Evolutionary conservation across 2,888 invertebrate genomes (phyloP).

Genomic region (Caenorhabditis angaria): DNA sequence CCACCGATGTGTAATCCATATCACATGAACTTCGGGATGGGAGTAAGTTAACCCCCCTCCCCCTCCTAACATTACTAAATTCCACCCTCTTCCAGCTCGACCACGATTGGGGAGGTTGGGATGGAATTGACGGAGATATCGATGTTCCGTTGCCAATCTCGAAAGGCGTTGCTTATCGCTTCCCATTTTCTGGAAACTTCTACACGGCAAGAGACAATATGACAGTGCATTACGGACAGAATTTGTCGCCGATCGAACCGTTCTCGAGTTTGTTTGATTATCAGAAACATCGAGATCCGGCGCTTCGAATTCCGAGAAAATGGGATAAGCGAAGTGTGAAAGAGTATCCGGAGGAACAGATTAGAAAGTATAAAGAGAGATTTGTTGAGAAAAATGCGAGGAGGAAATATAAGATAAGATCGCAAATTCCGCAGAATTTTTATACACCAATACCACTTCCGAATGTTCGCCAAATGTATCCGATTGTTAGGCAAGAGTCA

Average conservation of each 20-base stretch:
- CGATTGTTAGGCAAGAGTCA: too few relatives aligned
- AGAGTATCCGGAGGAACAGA: too few relatives aligned
- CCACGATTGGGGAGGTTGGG: slow-evolving; percentile 54
- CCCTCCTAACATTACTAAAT: too few relatives aligned
- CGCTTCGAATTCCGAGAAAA: slow-evolving; percentile 29
- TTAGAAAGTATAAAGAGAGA: too few relatives aligned
- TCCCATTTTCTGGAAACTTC: slow-evolving; percentile 63
- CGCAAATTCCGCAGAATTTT: too few relatives aligned
- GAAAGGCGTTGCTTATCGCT: slow-evolving; percentile 61
- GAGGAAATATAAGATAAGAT: too few relatives aligned
- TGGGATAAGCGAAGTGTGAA: slow-evolving; percentile 28
- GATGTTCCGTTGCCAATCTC: slow-evolving; percentile 61
- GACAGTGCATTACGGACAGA: slow-evolving; percentile 62
- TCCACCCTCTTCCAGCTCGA: not conserved
- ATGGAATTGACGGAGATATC: slow-evolving; percentile 64
- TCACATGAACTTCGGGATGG: slow-evolving; percentile 53
- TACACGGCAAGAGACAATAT: slow-evolving; percentile 63
- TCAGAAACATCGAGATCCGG: slow-evolving; percentile 47
- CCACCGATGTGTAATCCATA: too few relatives aligned
- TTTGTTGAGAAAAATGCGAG: too few relatives aligned
- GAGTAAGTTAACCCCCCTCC: slow-evolving; percentile 52
- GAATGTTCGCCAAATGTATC: too few relatives aligned
- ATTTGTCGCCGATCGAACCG: too few relatives aligned
- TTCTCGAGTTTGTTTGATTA: too few relatives aligned
- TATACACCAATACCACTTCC: too few relatives aligned